Percentiles rank a stretch among this genome's conserved stretches.
Conservation (phyloP, 2,113 vertebrate genomes). For the Rhinoptilus africanus region DNA sequence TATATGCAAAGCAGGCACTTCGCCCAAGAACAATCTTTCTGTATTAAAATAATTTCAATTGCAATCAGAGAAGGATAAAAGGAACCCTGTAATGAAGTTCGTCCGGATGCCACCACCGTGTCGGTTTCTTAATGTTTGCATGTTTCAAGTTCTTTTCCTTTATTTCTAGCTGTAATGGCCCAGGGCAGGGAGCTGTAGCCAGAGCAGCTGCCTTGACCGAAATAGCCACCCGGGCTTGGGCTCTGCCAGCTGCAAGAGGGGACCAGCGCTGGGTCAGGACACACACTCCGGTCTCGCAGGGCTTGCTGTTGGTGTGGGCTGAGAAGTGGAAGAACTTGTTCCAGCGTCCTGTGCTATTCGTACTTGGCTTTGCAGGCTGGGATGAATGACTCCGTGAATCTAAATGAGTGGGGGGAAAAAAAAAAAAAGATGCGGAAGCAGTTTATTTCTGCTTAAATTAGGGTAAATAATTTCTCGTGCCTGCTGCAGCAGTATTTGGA, state of each 20-base stretch:
- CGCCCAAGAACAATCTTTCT: background rate
- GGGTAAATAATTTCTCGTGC: background rate
- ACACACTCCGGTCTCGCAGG: background rate
- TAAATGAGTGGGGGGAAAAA: background rate
- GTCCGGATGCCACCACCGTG: background rate
- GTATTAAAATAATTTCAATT: background rate
- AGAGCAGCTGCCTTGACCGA: background rate
- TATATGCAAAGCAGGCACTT: background rate
- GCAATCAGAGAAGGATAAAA: constrained; percentile 8
- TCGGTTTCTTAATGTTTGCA: background rate
- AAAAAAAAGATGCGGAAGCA: background rate
- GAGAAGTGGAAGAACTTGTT: background rate
- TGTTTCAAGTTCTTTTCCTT: background rate
- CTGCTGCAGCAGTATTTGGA: background rate
- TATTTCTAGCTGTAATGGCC: background rate
- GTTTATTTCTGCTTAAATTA: background rate
- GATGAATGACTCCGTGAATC: background rate
- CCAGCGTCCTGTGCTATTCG: background rate
- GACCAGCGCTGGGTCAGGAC: background rate
- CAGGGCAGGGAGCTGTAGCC: background rate
- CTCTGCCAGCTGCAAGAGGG: background rate
- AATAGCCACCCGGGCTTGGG: background rate
- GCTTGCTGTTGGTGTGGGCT: background rate
- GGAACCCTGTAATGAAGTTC: background rate
- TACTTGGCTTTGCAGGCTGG: background rate